Base-by-base conservation (phyloP, 2,888 invertebrate genomes). In the Tipula unca region DNA sequence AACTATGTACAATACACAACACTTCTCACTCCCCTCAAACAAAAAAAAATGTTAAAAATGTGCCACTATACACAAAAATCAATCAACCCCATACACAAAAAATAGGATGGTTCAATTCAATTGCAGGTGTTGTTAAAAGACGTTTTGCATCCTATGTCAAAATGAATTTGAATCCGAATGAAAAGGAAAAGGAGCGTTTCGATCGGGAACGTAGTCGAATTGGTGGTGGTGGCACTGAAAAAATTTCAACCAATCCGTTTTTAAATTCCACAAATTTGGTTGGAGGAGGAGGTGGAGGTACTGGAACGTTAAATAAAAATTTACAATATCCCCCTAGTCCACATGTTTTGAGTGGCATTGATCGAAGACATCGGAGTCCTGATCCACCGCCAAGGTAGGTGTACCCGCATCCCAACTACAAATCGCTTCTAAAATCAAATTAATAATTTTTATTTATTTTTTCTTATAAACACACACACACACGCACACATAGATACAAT, bases 71-170 rank as follows among this genome's bases (percentile, higher is more conserved):
- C 82, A 83, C 83, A 83, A 83, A 83, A 85, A 85, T 85, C 39
- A 29, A 85, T 86, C 32, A 32, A 83, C 35, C 29, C 29, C 17
- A 83, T 32, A 83, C 35, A 83, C 83, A 83, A 29, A 83, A 32
- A 83, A 85, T 86, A 90, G 91, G 93, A 93, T 93, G 93, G 93
- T 93, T 93, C 92, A 93, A 93, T 93, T 93, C 93, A 90, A 91
- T 94, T 91, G 93, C 93, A 90, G 93, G 93, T 91, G 93, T 93
- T 90, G 92, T 94, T 91, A 96, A 95, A 92, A 95, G 95, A 91
- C 94, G 95, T 90, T 95, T 96, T 91, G 94, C 95, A 89, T 95
- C 95, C 88, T 96, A 96, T 92, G 95, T 95, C 89, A 96, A 96
- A 92, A 93, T 95, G 91, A 95, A 96, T 92, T 93, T 94, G 88